Conservation (phyloP, 2,113 vertebrate genomes). For the Platysteira castanea region DNA sequence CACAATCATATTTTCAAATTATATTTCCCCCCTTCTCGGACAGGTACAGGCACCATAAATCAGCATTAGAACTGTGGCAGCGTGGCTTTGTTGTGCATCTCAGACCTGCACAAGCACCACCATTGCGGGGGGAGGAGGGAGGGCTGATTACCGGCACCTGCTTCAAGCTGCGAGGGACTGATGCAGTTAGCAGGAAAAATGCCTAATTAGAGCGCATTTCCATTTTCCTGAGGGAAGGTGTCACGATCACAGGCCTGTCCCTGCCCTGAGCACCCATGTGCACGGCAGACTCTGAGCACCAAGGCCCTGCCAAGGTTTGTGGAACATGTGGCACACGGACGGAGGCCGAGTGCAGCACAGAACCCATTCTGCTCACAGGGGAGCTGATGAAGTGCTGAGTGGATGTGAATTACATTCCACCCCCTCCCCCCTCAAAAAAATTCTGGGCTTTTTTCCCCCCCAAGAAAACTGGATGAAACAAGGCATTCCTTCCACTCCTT, state of each 20-base stretch:
- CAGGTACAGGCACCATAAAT: not conserved
- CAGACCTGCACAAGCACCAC: not conserved
- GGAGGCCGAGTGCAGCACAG: not conserved
- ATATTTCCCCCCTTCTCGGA: not conserved
- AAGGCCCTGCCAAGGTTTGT: not conserved
- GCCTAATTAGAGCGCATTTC: not conserved
- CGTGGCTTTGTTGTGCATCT: not conserved
- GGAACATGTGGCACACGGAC: not conserved
- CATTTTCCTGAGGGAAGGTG: not conserved
- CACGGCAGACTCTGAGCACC: not conserved
- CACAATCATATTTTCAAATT: not conserved
- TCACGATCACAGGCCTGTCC: not conserved
- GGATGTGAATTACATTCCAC: not conserved
- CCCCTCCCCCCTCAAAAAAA: rapidly evolving
- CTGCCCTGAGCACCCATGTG: not conserved
- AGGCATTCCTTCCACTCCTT: not conserved
- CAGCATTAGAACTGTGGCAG: not conserved
- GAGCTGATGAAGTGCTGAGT: not conserved
- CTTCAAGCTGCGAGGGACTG: not conserved
- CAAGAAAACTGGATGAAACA: not conserved
- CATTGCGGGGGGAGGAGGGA: not conserved
- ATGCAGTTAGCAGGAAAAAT: not conserved
- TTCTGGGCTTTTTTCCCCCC: rapidly evolving
- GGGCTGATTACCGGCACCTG: constrained; percentile 9
- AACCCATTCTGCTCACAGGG: not conserved